Base-by-base conservation (phyloP, 2,797 vertebrate species). In the Australoheros facetus region DNA sequence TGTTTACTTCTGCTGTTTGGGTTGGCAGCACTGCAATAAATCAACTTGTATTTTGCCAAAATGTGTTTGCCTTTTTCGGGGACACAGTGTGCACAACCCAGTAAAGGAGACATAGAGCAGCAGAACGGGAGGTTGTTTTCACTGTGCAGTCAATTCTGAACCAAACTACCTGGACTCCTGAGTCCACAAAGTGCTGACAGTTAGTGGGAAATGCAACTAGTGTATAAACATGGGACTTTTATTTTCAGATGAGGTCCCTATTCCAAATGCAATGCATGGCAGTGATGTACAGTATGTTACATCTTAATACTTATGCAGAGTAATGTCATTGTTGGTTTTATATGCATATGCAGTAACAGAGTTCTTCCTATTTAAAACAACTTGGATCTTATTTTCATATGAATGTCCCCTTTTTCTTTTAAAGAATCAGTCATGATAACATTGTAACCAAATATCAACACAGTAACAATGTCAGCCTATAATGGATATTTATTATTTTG, bases 221-320 rank as follows among this genome's bases (percentile, higher is more conserved):
- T 59, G 42, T 66, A 59, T 42, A 66, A 53, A 82, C 45, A 55
- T 51, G 23, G 73, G 81, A 51, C 12, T 62, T 53, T 54, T 74
- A 37, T 37, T 23, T 51, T 70, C 30, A 74, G 64, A 39, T 19
- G 48, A 81, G 59, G 71, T 73, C 70, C 71, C 64, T 37, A 42
- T 53, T 84, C 56, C 55, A 58, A 83, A 91, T 90, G 84, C 87
- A 88, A 90, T 90, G 91, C 92, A 92, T 93, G 90, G 48, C 82
- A 75, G 76, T 82, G 80, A 88, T 90, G 83, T 91, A 87, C 80
- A 87, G 78, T 86, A 82, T 84, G 84, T 85, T 75, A 82, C 73
- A 80, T 84, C 81, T 39, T 72, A 77, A 80, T 79, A 86, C 60
- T 75, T 87, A 88, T 92, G 89, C 90, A 91, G 75, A 86, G n/a